Base-by-base conservation (phyloP, 2,888 invertebrate genomes). In the Hesperia comma region DNA sequence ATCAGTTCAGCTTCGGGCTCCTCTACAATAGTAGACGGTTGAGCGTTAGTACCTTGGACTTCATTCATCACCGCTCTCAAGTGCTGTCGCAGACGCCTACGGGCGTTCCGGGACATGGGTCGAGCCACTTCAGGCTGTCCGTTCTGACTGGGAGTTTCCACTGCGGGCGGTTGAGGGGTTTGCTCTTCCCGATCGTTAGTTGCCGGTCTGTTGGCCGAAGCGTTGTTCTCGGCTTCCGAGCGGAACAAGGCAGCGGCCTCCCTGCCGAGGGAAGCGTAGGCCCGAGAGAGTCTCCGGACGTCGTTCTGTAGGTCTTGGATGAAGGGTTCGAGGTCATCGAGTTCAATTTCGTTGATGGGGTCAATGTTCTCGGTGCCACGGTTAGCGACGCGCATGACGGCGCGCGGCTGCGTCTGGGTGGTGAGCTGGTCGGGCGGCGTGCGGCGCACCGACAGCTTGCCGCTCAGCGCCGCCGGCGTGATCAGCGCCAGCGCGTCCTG, bases 371-470 rank as follows among this genome's bases (percentile, higher is more conserved):
- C 74, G 5, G 74, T 75, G 68, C 84, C 85, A 69, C 91, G 87
- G 73, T 79, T 86, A 66, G 92, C 92, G 67, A 92, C 86, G 67
- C 92, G 87, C 70, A 92, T 75, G 32, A 92, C 87, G 70, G 86
- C 88, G 61, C 91, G 86, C 55, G 92, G 92, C 76, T 84, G 86
- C n/a, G 82, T 73, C 68, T 79, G 80, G 41, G 77, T 75, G 46
- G 79, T 71, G 56, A 83, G 73, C 70, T 84, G 84, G 66, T 90
- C 90, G 46, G 75, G 32, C 1, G 87, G 85, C 37, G 84, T 80
- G 73, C 88, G 89, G 12, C 88, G 85, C 67, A 92, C 79, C 0
- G 82, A 79, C 66, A 92, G 75, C 74, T 87, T 90, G 56, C 85
- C 84, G 72, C 78, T 86, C 70, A 92, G 82, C 8, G 82, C 70